Conservation (phyloP, 2,888 invertebrate genomes). For the Sylvicola fuscatus region DNA sequence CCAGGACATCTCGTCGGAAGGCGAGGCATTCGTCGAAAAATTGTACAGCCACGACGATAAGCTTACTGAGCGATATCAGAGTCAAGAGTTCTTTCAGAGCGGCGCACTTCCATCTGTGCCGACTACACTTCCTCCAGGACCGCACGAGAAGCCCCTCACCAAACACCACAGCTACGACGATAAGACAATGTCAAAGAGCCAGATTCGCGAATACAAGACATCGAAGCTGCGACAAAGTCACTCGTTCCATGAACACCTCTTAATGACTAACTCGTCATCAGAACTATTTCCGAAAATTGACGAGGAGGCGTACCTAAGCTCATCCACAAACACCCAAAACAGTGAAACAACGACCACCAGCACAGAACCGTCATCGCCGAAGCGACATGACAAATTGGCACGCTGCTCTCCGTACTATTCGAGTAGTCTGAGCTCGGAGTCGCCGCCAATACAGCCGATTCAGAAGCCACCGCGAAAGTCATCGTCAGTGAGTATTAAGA, state of each 20-base stretch:
- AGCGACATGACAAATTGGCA: constrained; percentile 30
- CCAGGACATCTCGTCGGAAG: constrained; percentile 32
- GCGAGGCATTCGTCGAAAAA: constrained; percentile 34
- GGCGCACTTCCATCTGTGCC: constrained; percentile 21
- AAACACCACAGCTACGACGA: constrained; percentile 46
- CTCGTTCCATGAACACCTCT: constrained; percentile 41
- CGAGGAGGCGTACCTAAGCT: constrained; percentile 28
- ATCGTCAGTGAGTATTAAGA: constrained; percentile 36
- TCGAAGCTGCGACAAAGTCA: constrained; percentile 38
- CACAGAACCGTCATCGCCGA: constrained; percentile 22
- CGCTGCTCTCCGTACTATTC: constrained; percentile 58
- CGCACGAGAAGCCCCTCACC: constrained; percentile 33
- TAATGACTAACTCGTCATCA: constrained; percentile 25
- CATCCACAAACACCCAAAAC: constrained; percentile 28
- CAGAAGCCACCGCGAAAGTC: constrained; percentile 43
- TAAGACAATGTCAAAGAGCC: constrained; percentile 37
- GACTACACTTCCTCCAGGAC: constrained; percentile 11
- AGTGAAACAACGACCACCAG: constrained; percentile 28
- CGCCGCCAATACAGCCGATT: constrained; percentile 40
- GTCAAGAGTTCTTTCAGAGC: constrained; percentile 31
- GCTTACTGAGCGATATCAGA: constrained; percentile 39
- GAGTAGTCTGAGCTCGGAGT: constrained; percentile 52
- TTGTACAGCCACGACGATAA: constrained; percentile 40
- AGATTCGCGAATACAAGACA: constrained; percentile 39
- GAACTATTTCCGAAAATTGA: constrained; percentile 32